Evolutionary conservation across 2,113 vertebrate species (phyloP), one percentile per base, ranked within the genome.

Genomic region (Rhinoderma darwinii): DNA sequence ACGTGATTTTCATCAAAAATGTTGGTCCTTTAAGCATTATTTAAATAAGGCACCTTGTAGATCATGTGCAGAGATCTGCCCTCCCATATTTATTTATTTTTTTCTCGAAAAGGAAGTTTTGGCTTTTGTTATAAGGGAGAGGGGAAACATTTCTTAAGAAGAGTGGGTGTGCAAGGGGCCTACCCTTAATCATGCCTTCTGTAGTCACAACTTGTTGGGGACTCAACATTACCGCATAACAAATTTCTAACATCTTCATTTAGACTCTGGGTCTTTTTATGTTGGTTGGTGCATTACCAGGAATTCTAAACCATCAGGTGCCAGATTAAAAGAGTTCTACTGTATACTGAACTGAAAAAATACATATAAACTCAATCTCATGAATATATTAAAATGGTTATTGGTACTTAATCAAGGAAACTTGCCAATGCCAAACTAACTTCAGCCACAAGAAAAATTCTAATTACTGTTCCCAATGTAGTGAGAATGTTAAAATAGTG

Each of bases 401-500:
- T 41, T 41, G 61, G 43, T 72, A 37, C 80, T 44, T 82, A 68
- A 72, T 83, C 43, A 51, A 30, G 35, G 32, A 14, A 83, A 72
- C 11, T 83, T 68, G 27, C 32, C 30, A 27, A 50, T 72, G 41
- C 82, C 30, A 51, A 47, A 35, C 80, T 90, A 90, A 25, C 25
- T 41, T 39, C 20, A 39, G 56, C 27, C 47, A 74, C 68, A 87
- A 86, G 89, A 92, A 91, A 87, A 35, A 61, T 88, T 74, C 72
- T 80, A 82, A 86, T 63, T 86, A 88, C 81, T 82, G 72, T 2
- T 59, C 61, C 75, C 59, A 25, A 77, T 76, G 84, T 47, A 85
- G 74, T 44, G 27, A 61, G 27, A 77, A 78, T 77, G 56, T 77
- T 44, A 85, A 75, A 90, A 84, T 88, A 87, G 81, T 74, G 84